Evolutionary conservation across 1,140 invertebrate species (phyloP), one percentile per base, ranked within the genome.

Genomic region (Bombus confusus): DNA sequence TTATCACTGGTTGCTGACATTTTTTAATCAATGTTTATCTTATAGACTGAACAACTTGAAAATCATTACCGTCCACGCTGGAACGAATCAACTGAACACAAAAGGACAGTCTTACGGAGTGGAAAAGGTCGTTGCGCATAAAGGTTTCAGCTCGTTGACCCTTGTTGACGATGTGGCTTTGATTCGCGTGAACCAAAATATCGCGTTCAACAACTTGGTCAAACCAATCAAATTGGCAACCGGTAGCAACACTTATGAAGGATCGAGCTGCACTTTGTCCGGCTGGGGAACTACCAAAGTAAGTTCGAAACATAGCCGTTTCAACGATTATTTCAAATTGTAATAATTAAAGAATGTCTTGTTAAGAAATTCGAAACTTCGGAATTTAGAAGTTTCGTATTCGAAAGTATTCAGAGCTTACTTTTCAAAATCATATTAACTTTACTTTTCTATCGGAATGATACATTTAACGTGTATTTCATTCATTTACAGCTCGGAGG

Each of bases 141-240:
- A 92, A 15, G 25, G 89, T 0, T 96, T 94, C 80, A 85, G 84
- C 39, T 31, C 91, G 0, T 72, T 69, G 0, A 62, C 82, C 5
- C 64, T 95, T 0, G 39, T 85, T n/a, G 95, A 96, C 78, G 96
- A 96, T 74, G 91, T 96, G 18, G 96, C 94, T 18, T 75, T 96
- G 6, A 88, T 96, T 59, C 88, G 91, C 25, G 83, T 96, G 4
- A 86, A 92, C 52, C 72, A 86, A 12, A 25, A 91, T 43, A 92
- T 96, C 43, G n/a, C 10, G 47, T 93, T 93, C 62, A 93, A 82
- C 59, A 78, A 91, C 3, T 93, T 87, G 59, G 94, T 96, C 22
- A 86, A 94, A 86, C 88, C 93, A 5, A 90, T 94, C 47, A 79
- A 85, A 2, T 47, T 86, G 52, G 86, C 77, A 25, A n/a, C n/a